Evolutionary conservation across 1,140 invertebrate genomes (phyloP), one percentile per base, ranked within the genome.

Genomic region (Drosophila mayri): DNA sequence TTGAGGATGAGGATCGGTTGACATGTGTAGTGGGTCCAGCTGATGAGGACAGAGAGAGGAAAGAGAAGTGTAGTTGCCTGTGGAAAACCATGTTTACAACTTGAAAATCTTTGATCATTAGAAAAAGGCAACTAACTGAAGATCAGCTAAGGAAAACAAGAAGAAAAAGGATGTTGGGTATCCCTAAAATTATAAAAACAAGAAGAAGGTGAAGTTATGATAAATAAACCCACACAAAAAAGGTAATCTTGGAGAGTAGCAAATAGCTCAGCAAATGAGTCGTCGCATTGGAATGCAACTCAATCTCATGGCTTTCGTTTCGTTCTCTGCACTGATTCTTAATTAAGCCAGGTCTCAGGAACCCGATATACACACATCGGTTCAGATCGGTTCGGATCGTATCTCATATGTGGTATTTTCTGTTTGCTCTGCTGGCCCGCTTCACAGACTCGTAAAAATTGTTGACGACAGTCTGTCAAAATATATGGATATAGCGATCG

Each of bases 391-490:
- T n/a, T n/a, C n/a, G 41, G 35, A 55, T 55, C 20, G 20, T 38
- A 38, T 55, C 52, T 55, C 52, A 22, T 67, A 35, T 67, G 25
- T 70, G 40, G 30, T 16, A 3, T 32, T 2, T 2, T 14, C 7
- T 22, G 9, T n/a, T 14, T n/a, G 20, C 35, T 55, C 50, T 22
- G 32, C 14, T 55, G 67, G 77, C 35, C 76, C 47, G 55, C 38
- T 67, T 60, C 73, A 28, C 61, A 57, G 81, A 64, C 76, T 84
- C 81, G 81, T 84, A 77, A 84, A 87, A 81, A 73, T 60, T 61
- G 83, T 81, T 84, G 81, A 88, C 85, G 67, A 88, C 79, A 85
- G 50, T 79, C 84, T 82, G 82, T 85, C 82, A 87, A 76, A 79
- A 83, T 73, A 72, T 60, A 72, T 67, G 75, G 54, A 55, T 62